Base-by-base conservation (phyloP, 2,888 invertebrate species). In the Platerodrilus igneus region DNA sequence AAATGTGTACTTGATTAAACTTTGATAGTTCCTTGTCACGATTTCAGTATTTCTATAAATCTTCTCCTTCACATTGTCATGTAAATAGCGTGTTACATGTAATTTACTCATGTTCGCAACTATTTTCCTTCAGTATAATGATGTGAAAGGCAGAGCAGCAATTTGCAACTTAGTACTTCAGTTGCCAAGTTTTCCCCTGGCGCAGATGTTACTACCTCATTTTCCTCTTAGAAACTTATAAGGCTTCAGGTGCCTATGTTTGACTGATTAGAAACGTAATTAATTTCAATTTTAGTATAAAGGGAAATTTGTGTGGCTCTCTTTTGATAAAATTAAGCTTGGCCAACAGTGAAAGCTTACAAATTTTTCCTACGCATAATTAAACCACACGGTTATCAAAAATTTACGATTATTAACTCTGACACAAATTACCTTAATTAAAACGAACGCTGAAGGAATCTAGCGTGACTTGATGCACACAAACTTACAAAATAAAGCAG, bases 381-480 rank as follows among this genome's bases (percentile, higher is more conserved):
- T 6, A 31, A 21, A 13, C 21, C 33, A 11, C 27, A 27, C 33
- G 27, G 14, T 35, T 33, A 28, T 36, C 27, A 30, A 39, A 41
- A 40, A 41, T 48, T 48, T 48, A 47, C 37, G 22, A 41, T 51
- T 47, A 51, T 51, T 47, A 48, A 48, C 45, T 40, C 40, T 44
- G 29, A 38, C 42, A 51, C 42, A 47, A 49, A 49, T 51, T 51
- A 51, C 43, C 32, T 42, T 47, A 49, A 51, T 49, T 51, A 49
- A 48, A 51, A 47, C 36, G 47, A 37, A 37, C 37, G 32, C 18
- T 39, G 29, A 27, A 46, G 44, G 50, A 47, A 48, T 45, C 29
- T 40, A 27, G 43, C 42, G 45, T 46, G 46, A 46, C 44, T 19
- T 11, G 21, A 29, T n/a, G n/a, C n/a, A n/a, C n/a, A n/a, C n/a